These are phyloP conservation scores for Psylliodes chrysocephalus DNA, from an alignment of 2,888 invertebrate genomes.

Conservation along the genomic window DNA sequence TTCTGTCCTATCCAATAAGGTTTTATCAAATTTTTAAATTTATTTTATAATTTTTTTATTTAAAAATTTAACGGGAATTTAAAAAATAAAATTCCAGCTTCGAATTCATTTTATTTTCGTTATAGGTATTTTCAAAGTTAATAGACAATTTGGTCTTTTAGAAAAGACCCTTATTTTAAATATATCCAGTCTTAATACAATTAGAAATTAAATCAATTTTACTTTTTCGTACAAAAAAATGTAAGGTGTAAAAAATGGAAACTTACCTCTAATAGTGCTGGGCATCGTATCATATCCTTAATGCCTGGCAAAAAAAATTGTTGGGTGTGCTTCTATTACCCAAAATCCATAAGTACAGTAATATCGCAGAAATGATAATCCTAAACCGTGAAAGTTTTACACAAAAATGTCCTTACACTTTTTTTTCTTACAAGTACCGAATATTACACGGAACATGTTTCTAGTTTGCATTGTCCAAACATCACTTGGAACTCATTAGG, in stretches of 20 bases:
- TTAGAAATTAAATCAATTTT: too few relatives aligned
- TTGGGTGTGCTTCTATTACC: not conserved
- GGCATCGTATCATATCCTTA: slow-evolving; percentile 63
- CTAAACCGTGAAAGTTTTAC: not conserved
- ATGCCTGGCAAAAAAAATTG: slow-evolving; percentile 19
- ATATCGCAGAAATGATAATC: not conserved
- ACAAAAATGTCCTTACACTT: slow-evolving; percentile 40
- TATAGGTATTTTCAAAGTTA: too few relatives aligned
- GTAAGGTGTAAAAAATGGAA: not conserved
- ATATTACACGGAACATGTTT: slow-evolving; percentile 58
- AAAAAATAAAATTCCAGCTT: too few relatives aligned
- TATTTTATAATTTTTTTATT: too few relatives aligned
- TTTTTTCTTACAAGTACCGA: slow-evolving; percentile 61
- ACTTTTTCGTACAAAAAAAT: too few relatives aligned
- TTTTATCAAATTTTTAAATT: too few relatives aligned
- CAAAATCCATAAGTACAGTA: slow-evolving; percentile 28
- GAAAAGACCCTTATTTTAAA: too few relatives aligned
- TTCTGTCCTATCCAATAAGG: too few relatives aligned
- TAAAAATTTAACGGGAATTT: too few relatives aligned
- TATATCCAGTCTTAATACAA: too few relatives aligned
- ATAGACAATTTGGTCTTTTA: too few relatives aligned
- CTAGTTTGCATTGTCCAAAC: slow-evolving; percentile 10
- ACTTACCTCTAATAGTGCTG: slow-evolving; percentile 65
- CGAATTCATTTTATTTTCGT: too few relatives aligned
- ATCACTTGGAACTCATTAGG: slow-evolving; percentile 21